Evolutionary conservation across 2,113 vertebrate species (phyloP).

Genomic region (Cavia aperea): DNA sequence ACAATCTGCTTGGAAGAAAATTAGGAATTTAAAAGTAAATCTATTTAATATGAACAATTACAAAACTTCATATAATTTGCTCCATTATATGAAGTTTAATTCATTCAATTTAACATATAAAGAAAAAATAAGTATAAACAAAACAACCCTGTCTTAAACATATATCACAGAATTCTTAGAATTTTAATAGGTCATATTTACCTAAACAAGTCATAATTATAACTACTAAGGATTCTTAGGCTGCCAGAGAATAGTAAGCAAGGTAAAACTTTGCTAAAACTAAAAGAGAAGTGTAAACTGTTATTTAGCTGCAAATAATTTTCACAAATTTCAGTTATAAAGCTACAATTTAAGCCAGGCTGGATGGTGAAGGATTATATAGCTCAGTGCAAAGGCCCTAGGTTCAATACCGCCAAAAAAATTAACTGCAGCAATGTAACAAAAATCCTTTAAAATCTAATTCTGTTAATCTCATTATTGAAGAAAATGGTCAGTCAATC

Average conservation of each 20-base stretch:
- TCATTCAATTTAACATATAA: neutral
- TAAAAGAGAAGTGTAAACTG: neutral
- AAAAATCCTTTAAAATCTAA: slow-evolving; percentile 22
- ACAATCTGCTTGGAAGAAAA: neutral
- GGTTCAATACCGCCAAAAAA: neutral
- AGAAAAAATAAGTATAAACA: slow-evolving; percentile 20
- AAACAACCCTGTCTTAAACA: neutral
- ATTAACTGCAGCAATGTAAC: slow-evolving; percentile 11
- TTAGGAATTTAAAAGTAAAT: slow-evolving; percentile 7
- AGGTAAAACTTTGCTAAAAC: slow-evolving; percentile 23
- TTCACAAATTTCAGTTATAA: slow-evolving; percentile 26
- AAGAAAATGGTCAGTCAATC: slow-evolving; percentile 26
- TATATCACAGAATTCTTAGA: neutral
- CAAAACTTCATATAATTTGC: neutral
- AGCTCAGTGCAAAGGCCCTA: neutral
- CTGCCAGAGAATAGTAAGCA: neutral
- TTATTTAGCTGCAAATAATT: slow-evolving; percentile 40
- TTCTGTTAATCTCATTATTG: slow-evolving; percentile 20
- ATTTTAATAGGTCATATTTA: slow-evolving; percentile 27
- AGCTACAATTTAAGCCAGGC: neutral
- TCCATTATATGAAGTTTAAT: neutral
- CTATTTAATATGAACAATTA: slow-evolving; percentile 21
- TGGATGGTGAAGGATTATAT: neutral
- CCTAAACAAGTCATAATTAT: slow-evolving; percentile 28
- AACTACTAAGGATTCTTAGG: slow-evolving; percentile 7